Percentiles rank a stretch among this genome's conserved stretches.
Evolutionary conservation across 2,888 invertebrate species (phyloP).

Genomic region (Idaea aversata): DNA sequence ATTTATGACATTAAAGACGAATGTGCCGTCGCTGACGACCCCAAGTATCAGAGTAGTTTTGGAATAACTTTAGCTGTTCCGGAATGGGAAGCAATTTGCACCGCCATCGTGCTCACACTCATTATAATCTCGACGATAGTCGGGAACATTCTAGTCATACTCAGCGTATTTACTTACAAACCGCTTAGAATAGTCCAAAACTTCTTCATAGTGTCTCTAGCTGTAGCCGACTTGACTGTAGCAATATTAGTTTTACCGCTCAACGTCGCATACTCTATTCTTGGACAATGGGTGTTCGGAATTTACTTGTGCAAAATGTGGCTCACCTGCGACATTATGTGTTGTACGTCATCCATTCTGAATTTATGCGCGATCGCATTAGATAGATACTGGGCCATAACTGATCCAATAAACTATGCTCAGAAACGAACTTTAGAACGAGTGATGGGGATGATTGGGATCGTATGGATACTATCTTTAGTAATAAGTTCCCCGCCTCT

Average conservation of each 20-base stretch:
- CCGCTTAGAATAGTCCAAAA: constrained; percentile 96
- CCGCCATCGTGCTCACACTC: constrained; percentile 89
- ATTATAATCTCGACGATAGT: constrained; percentile 94
- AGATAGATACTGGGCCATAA: constrained; percentile 97
- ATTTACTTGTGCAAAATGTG: constrained; percentile 96
- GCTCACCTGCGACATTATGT: constrained; percentile 96
- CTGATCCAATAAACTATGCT: constrained; percentile 96
- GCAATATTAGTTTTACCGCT: constrained; percentile 94
- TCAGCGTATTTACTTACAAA: constrained; percentile 97
- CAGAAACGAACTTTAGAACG: constrained; percentile 93
- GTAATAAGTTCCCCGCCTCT: constrained; percentile 94
- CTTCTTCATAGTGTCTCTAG: constrained; percentile 97
- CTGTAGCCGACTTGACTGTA: constrained; percentile 95
- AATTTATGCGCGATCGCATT: constrained; percentile 96
- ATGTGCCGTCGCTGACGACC: constrained; percentile 68
- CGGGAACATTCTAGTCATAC: constrained; percentile 95
- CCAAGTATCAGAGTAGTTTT: constrained; percentile 82
- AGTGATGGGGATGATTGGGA: constrained; percentile 91
- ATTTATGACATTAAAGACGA: constrained; percentile 63
- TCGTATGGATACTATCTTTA: constrained; percentile 92
- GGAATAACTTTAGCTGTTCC: constrained; percentile 89
- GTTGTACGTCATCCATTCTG: constrained; percentile 97
- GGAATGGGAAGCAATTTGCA: constrained; percentile 91
- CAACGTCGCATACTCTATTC: constrained; percentile 94
- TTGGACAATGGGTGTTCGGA: constrained; percentile 96